Evolutionary conservation across 2,888 invertebrate genomes (phyloP).

Genomic region (Chloroclystis v-ata): DNA sequence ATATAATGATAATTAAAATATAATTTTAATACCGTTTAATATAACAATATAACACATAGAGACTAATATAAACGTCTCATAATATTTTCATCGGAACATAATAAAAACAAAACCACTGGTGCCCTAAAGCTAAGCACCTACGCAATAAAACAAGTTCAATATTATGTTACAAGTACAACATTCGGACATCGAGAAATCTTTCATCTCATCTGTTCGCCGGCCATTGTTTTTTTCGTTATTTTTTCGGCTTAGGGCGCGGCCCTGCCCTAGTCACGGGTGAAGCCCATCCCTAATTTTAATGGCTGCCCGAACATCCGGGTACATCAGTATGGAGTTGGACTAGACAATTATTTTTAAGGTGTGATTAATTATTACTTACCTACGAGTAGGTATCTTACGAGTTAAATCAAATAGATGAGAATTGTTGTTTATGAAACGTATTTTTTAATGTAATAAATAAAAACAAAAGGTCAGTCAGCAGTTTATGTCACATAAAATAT

Average conservation of each 20-base stretch:
- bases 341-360: constrained; percentile 24
- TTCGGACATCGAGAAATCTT: constrained; percentile 70
- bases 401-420: too few species aligned
- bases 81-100: neutral
- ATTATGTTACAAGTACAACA: constrained; percentile 68
- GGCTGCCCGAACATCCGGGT: constrained; percentile 75
- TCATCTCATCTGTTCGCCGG: constrained; percentile 69
- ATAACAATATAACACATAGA: too few species aligned
- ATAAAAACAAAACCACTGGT: constrained; percentile 11
- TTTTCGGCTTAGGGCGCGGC: constrained; percentile 55
- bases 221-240: constrained; percentile 62
- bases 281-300: constrained; percentile 79
- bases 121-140: constrained; percentile 16
- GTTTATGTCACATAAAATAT: too few species aligned
- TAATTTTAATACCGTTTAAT: too few species aligned
- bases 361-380: constrained; percentile 8
- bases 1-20: too few species aligned
- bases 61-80: neutral
- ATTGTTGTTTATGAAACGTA: too few species aligned
- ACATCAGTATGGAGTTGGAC: constrained; percentile 56
- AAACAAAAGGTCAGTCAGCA: too few species aligned
- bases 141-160: constrained; percentile 47
- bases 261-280: constrained; percentile 68
- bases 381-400: too few species aligned
- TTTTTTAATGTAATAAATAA: too few species aligned